Base-by-base conservation (phyloP, 35 echinoderm and acorn worm genomes). In the Ophiothrix spiculata region DNA sequence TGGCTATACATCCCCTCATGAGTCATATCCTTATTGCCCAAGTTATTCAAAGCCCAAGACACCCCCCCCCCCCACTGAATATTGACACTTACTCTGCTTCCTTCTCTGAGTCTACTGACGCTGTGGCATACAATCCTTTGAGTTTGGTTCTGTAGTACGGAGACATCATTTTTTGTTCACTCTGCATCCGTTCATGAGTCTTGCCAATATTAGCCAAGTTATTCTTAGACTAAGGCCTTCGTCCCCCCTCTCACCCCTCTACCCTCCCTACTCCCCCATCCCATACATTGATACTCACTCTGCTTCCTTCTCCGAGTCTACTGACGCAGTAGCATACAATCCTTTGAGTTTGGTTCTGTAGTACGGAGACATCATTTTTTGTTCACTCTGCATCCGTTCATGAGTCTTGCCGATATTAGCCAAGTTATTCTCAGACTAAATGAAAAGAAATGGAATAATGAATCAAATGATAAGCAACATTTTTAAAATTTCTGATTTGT, bases 131-230 rank as follows among this genome's bases (percentile, higher is more conserved):
- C 10, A 97, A 85, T 0, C 87, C 86, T 33, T 86, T 90, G 31
- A 97, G 76, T 37, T 97, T 97, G 23, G 91, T 75, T 42, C 90
- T 92, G 85, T 87, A 97, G 77, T 97, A 97, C 31, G 91, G 91
- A 32, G 95, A 88, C 0, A 89, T 88, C 81, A 87, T 91, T 49
- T 49, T 6, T 6, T 49, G 19, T 49, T 76, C 91, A 88, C 35
- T 94, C 89, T 13, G 88, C 19, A 98, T 89, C 28, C 86, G 92
- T 36, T 98, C 95, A 79, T 94, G 91, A 1, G 88, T 94, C 56
- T 94, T 94, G 38, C 88, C 56, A 13, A 98, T 98, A 11, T 80
- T 91, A 10, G 12, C 40, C 54, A 8, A 93, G 82, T 37, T 90
- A 91, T 1, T 54, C 85, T 54, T 98, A 88, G 28, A 91, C 79